Percentiles rank a stretch among this genome's conserved stretches.
These are phyloP conservation scores for Tachystola acroxantha DNA, from an alignment of 2,888 invertebrate species.

Conservation along the genomic window DNA sequence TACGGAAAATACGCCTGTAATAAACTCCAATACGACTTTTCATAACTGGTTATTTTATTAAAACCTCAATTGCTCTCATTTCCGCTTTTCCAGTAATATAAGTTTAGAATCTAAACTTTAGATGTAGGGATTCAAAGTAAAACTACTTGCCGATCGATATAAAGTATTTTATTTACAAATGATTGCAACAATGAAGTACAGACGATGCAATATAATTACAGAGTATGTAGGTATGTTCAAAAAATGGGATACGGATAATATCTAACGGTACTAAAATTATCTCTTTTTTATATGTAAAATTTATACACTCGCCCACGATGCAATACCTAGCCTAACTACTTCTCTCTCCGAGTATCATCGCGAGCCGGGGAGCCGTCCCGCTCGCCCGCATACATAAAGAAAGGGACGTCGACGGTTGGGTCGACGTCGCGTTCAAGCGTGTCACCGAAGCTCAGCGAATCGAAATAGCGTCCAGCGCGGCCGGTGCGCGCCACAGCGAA, in stretches of 20 bases:
- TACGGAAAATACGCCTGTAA: slow-evolving; percentile 48
- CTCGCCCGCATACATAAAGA: slow-evolving; percentile 11
- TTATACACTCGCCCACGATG: slow-evolving; percentile 55
- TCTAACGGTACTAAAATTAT: slow-evolving; percentile 75
- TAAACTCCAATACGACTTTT: slow-evolving; percentile 58
- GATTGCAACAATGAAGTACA: slow-evolving; percentile 79
- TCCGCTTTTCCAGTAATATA: too few relatives aligned
- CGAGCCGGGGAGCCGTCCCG: slow-evolving; percentile 5
- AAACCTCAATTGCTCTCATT: not conserved
- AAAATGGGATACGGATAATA: slow-evolving; percentile 75
- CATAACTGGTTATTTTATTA: slow-evolving; percentile 32
- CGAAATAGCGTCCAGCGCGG: slow-evolving; percentile 35
- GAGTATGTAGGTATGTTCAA: slow-evolving; percentile 64
- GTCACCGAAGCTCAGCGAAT: slow-evolving; percentile 45
- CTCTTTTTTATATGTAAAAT: slow-evolving; percentile 54
- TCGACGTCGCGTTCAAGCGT: slow-evolving; percentile 9
- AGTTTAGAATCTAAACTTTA: too few relatives aligned
- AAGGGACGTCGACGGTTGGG: slow-evolving; percentile 12
- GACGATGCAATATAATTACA: slow-evolving; percentile 77
- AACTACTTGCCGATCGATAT: slow-evolving; percentile 40
- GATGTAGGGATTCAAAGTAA: too few relatives aligned
- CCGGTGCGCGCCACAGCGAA: slow-evolving; percentile 24
- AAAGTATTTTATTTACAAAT: slow-evolving; percentile 80
- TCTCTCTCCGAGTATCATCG: slow-evolving; percentile 10
- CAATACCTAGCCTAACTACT: slow-evolving; percentile 17